Percentiles rank a stretch among this genome's conserved stretches.
Conservation (phyloP, 2,888 invertebrate genomes). For the Cerastoderma edule region DNA sequence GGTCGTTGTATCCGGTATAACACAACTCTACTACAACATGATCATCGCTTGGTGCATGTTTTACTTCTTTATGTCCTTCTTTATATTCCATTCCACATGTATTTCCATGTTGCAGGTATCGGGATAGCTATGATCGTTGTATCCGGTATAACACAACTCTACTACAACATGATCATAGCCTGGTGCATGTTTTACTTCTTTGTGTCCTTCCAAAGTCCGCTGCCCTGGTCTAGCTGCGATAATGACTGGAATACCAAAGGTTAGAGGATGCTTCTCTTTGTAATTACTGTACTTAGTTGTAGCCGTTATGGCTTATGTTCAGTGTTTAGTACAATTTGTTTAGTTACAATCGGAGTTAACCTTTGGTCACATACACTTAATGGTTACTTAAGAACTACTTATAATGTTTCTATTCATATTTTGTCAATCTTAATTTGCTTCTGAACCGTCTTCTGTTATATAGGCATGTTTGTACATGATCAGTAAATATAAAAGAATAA, state of each 20-base stretch:
- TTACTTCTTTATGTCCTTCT: not conserved
- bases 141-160: slow-evolving; percentile 68
- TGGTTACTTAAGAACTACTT: too few relatives aligned
- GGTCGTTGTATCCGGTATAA: not conserved
- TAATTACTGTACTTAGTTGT: too few relatives aligned
- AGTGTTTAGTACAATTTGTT: too few relatives aligned
- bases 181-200: slow-evolving; percentile 73
- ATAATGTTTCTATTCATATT: too few relatives aligned
- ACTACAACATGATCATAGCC: slow-evolving; percentile 75
- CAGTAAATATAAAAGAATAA: too few relatives aligned
- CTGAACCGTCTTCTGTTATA: too few relatives aligned
- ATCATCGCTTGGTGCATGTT: slow-evolving; percentile 9
- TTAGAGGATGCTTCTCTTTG: too few relatives aligned
- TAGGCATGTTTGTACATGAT: too few relatives aligned
- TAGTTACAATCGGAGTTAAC: too few relatives aligned
- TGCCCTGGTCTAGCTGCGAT: slow-evolving; percentile 69
- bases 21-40: slow-evolving; percentile 3
- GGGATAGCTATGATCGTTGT: slow-evolving; percentile 69
- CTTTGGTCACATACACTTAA: too few relatives aligned
- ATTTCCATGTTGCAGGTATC: slow-evolving; percentile 61
- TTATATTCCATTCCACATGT: not conserved
- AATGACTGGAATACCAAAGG: slow-evolving; percentile 73
- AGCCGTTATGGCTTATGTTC: too few relatives aligned
- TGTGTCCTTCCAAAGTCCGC: slow-evolving; percentile 65
- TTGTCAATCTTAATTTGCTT: too few relatives aligned